Base-by-base conservation (phyloP, 1,140 invertebrate genomes). In the Cecropterus lyciades region DNA sequence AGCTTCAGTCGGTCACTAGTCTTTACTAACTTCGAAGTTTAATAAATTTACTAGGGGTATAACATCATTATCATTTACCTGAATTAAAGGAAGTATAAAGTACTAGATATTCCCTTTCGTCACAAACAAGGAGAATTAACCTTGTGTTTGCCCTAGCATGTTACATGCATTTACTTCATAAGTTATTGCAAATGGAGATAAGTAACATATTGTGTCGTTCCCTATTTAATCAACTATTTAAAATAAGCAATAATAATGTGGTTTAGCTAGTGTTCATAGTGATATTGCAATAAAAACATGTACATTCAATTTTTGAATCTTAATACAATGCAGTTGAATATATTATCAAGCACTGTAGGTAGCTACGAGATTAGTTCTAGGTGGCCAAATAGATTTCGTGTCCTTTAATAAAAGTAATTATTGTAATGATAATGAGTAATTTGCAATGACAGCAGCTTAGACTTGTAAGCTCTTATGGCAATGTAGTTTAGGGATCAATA, bases 401-500 rank as follows among this genome's bases (percentile, higher is more conserved):
- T 53, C n/a, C 33, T 37, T 17, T 10, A 42, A 53, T 6, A 10
- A 37, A 53, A 53, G 30, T 14, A 55, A 55, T 37, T 55, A 42
- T 42, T n/a, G 30, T 17, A 42, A 55, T 55, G 37, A 20, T 40
- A 55, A 37, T 13, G 17, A 27, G 16, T 55, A 42, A 55, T 20
- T 53, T 53, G 51, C 51, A 37, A 53, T n/a, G n/a, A 33, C 14
- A 37, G 30, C 52, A 40, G 30, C 15, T 13, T 55, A 55, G 30
- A 55, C 30, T 55, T 33, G 20, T 52, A 55, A 55, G 30, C 52
- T 55, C 52, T 55, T 55, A 57, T 7, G 55, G 40, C 55, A 45
- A 46, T 57, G 40, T 57, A 57, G 55, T 57, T 45, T 57, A 57
- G 55, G 55, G 42, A 57, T 24, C 55, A 57, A 55, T 55, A 43